Evolutionary conservation across 1,140 invertebrate species (phyloP), one percentile per base, ranked within the genome.

Genomic region (Diploscapter pachys): DNA sequence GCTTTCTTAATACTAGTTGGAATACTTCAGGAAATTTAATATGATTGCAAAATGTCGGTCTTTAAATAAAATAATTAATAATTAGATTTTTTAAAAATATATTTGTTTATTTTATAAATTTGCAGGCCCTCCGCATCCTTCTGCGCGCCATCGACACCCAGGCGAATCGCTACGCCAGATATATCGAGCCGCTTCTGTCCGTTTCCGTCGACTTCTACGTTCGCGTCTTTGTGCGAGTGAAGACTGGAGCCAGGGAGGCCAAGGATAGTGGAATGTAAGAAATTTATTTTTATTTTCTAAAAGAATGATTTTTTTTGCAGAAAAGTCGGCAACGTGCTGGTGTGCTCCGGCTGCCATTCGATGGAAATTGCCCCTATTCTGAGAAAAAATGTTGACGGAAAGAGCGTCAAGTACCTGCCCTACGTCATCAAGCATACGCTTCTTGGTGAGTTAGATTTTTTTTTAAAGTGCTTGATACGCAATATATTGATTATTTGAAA

Each of bases 131-230:
- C 5, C 89, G 97, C 79, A 98, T 99, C 82, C 87, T 98, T 49
- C 87, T 99, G 48, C 92, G 94, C 83, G 90, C 90, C 78, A 92
- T 99, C 79, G 93, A 97, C 80, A 89, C 90, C 0, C 92, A 95
- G 84, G 96, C 96, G 2, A 95, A 92, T 84, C 89, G 93, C 56
- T 96, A 99, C 87, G 92, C 93, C 31, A 89, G 93, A 63, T 96
- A 95, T 83, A 97, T 97, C 79, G 89, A 91, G 68, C 97, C 97
- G 0, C 79, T 99, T 4, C 81, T 99, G 2, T 94, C 92, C 49
- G 85, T 99, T 65, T 96, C 94, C 72, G 93, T 92, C 3, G 97
- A 99, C 87, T 99, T 99, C 88, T 99, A 99, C 86, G 91, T 98
- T 50, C 88, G 97, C 78, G 90, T 99, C 4, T 97, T 99, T 88